A percentile compares a stretch with the other conserved stretches of the same genome.
Evolutionary conservation across 2,113 vertebrate species (phyloP).

Genomic region (Tonatia bakeri): DNA sequence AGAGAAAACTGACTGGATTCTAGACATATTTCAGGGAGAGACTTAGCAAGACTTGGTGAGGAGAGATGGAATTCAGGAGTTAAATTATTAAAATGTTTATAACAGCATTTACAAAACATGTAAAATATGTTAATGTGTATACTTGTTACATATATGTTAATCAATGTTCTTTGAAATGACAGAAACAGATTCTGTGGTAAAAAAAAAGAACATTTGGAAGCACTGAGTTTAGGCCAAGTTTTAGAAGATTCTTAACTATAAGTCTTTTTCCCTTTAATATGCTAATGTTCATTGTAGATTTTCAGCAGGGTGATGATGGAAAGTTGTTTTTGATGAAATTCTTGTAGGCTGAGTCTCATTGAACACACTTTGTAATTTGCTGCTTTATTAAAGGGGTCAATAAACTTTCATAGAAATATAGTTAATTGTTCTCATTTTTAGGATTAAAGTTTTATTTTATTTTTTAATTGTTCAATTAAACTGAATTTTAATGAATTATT

Average conservation of each 20-base stretch:
- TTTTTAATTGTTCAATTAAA: neutral
- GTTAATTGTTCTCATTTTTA: neutral
- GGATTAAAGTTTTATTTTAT: neutral
- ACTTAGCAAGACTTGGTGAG: neutral
- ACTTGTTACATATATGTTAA: neutral
- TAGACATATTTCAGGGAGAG: neutral
- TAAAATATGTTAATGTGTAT: neutral
- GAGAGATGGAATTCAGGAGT: neutral
- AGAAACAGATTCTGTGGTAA: neutral
- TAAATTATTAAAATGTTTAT: neutral
- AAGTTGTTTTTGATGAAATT: neutral
- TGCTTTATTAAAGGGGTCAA: neutral
- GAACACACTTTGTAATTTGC: neutral
- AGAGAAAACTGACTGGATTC: neutral
- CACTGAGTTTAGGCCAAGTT: neutral
- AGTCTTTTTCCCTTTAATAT: neutral
- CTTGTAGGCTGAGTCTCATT: neutral
- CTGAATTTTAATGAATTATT: neutral
- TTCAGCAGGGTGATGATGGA: neutral
- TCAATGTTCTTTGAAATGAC: neutral
- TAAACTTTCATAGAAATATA: neutral
- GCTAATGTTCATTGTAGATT: neutral
- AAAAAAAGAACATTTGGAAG: constrained; percentile 7
- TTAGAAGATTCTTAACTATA: neutral
- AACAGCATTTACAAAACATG: neutral